Conservation (phyloP, 2,888 invertebrate genomes). For the Stenichneumon culpator region DNA sequence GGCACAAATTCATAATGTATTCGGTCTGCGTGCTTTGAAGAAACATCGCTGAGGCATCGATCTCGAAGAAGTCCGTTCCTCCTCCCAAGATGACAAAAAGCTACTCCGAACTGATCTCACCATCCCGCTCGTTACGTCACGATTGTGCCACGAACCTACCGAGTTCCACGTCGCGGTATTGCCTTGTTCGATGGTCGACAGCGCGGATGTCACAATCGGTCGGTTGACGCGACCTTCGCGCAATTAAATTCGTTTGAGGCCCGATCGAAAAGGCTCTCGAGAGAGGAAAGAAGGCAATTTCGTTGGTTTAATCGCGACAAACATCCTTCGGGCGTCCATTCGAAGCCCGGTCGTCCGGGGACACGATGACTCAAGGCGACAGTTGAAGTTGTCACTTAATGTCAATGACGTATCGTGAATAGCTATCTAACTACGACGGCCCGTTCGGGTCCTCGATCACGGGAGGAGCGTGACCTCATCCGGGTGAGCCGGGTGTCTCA, state of each 20-base stretch:
- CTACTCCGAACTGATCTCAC: conserved; percentile 38
- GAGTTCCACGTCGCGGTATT: conserved; percentile 29
- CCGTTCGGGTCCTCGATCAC: conserved; percentile 29
- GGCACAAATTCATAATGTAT: conserved; percentile 37
- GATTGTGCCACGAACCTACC: conserved; percentile 73
- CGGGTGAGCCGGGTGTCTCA: conserved; percentile 8
- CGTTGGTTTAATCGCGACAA: conserved; percentile 15
- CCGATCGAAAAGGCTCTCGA: conserved; percentile 58
- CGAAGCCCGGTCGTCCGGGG: conserved; percentile 3
- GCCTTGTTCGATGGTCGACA: conserved; percentile 72
- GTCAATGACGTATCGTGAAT: conserved; percentile 56
- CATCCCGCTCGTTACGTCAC: conserved; percentile 78
- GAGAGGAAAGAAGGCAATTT: conserved; percentile 29
- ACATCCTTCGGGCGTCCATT: conserved; percentile 11
- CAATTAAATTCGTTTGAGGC: conserved; percentile 81
- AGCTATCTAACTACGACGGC: conserved; percentile 45
- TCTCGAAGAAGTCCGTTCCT: conserved; percentile 39
- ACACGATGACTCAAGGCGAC: conserved; percentile 57
- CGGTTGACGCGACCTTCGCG: conserved; percentile 80
- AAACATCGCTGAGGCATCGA: conserved; percentile 43
- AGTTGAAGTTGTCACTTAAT: conserved; percentile 47
- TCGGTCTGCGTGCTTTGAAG: conserved; percentile 23
- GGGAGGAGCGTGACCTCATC: conserved; percentile 32
- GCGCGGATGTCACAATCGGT: conserved; percentile 63
- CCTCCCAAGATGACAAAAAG: conserved; percentile 7